Evolutionary conservation across 1,140 invertebrate genomes (phyloP).

Genomic region (Sarcophaga peregrina): DNA sequence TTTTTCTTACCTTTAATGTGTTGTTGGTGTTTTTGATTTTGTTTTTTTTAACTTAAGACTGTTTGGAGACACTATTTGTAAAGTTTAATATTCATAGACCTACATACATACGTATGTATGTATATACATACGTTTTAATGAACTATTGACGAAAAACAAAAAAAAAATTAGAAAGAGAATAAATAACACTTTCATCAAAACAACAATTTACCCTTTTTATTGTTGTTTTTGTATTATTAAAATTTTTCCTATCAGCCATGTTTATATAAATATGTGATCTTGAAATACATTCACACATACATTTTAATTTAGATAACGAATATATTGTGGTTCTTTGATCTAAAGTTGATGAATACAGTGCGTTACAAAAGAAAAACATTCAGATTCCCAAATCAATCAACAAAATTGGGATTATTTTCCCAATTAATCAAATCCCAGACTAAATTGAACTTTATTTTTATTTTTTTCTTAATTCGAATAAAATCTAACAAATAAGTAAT

Average conservation of each 20-base stretch:
- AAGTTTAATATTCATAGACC: not conserved
- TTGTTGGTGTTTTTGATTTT: not conserved
- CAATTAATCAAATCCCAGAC: no score
- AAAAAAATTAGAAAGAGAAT: no score
- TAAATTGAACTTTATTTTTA: no score
- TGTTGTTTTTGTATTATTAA: not conserved
- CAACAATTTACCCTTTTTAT: not conserved
- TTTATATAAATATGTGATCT: not conserved
- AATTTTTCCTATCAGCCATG: not conserved
- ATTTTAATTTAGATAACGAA: slow-evolving; percentile 18
- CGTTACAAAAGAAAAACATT: no score
- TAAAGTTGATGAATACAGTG: not conserved
- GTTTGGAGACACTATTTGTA: slow-evolving; percentile 5
- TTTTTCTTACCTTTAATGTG: not conserved
- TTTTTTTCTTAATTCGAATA: no score
- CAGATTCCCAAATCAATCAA: no score
- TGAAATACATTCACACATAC: not conserved
- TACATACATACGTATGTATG: not conserved
- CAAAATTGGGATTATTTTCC: no score
- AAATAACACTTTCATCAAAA: no score
- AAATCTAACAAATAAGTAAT: no score
- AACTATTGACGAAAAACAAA: not conserved
- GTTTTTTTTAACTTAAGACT: not conserved
- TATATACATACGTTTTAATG: not conserved
- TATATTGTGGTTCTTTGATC: slow-evolving; percentile 14